Conservation (phyloP, 1,140 invertebrate species). For the Diprion similis region DNA sequence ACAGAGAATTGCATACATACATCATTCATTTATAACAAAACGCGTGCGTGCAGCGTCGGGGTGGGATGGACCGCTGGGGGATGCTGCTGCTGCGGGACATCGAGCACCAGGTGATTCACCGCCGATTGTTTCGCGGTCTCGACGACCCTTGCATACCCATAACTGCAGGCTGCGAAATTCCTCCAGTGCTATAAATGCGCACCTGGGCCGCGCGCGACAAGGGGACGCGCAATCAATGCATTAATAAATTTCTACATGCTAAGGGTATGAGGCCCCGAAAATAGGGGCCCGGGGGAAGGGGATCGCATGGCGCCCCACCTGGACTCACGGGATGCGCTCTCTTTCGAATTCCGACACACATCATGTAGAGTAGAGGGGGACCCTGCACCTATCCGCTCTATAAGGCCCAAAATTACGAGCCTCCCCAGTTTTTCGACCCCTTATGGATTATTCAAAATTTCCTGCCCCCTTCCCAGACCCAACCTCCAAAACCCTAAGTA, state of each 20-base stretch:
- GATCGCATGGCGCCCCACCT: background rate
- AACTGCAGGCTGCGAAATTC: background rate
- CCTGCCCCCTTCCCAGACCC: background rate
- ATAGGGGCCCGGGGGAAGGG: background rate
- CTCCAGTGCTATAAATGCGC: background rate
- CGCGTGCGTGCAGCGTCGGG: no score
- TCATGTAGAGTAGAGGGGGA: no score
- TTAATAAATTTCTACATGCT: background rate
- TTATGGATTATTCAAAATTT: no score
- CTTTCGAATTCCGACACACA: no score
- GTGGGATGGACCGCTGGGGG: background rate
- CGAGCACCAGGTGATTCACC: background rate
- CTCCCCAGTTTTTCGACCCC: no score
- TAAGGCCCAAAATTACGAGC: no score
- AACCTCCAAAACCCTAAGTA: background rate
- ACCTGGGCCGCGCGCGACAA: background rate
- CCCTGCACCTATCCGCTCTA: no score
- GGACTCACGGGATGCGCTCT: no score
- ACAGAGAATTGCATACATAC: no score
- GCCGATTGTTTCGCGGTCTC: background rate
- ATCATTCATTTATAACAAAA: no score
- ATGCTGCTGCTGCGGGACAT: background rate
- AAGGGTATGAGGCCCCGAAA: background rate
- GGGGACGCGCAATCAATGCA: constrained; percentile 1
- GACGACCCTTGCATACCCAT: background rate